Evolutionary conservation across 2,113 vertebrate genomes (phyloP).

Genomic region (Xerus inauris): DNA sequence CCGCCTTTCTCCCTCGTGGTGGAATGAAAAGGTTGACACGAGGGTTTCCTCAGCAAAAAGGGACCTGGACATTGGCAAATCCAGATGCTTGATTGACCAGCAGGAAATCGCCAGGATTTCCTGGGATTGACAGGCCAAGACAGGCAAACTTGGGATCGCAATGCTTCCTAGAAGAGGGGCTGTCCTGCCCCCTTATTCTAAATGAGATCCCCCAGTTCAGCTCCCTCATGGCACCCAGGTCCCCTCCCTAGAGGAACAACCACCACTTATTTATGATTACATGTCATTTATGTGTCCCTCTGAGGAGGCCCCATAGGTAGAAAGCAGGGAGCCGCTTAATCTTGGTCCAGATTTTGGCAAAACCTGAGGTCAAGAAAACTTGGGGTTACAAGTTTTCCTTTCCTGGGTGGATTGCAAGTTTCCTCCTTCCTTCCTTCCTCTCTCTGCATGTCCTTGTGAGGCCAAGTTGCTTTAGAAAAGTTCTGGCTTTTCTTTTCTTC

Average conservation of each 20-base stretch:
- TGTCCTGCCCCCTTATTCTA: not conserved
- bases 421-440: not conserved
- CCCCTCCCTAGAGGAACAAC: not conserved
- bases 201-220: not conserved
- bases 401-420: not conserved
- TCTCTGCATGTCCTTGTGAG: not conserved
- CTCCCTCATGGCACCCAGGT: not conserved
- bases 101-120: constrained; percentile 35
- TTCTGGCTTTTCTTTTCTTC: not conserved
- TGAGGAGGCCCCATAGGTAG: too few relatives aligned
- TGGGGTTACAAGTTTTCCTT: not conserved
- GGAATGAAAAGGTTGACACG: not conserved
- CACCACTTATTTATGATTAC: not conserved
- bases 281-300: not conserved
- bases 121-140: not conserved
- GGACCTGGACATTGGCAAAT: not conserved
- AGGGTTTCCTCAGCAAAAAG: not conserved
- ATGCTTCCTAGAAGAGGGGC: not conserved
- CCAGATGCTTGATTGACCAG: not conserved
- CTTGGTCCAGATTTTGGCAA: too few relatives aligned
- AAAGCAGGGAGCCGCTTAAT: not conserved
- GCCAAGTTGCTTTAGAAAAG: not conserved
- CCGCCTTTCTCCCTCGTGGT: not conserved
- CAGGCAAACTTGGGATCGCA: not conserved
- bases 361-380: not conserved